Evolutionary conservation across 2,888 invertebrate species (phyloP).

Genomic region (Thera obeliscata): DNA sequence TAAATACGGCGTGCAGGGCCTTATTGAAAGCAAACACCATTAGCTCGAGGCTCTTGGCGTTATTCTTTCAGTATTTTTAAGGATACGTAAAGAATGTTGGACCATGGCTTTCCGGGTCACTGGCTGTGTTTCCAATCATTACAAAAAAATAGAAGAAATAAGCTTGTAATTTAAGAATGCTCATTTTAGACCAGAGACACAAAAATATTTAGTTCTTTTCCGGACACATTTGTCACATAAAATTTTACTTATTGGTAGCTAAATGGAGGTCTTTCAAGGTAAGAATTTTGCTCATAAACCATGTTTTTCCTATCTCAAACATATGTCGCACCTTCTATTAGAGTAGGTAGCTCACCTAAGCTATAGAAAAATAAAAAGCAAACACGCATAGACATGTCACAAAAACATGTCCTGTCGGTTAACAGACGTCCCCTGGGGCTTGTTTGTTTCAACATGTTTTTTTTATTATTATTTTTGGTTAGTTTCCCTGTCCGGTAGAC

Average conservation of each 20-base stretch:
- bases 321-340: neutral
- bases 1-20: slow-evolving; percentile 53
- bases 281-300: no score
- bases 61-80: slow-evolving; percentile 50
- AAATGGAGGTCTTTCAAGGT: no score
- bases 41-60: slow-evolving; percentile 58
- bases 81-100: slow-evolving; percentile 30
- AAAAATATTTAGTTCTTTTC: no score
- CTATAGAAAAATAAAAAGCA: no score
- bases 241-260: no score
- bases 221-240: no score
- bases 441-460: slow-evolving; percentile 43
- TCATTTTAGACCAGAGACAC: no score
- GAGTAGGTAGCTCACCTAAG: neutral
- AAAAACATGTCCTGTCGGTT: slow-evolving; percentile 26
- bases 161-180: no score
- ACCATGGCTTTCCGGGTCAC: slow-evolving; percentile 20
- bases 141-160: no score
- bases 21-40: slow-evolving; percentile 80
- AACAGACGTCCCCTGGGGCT: slow-evolving; percentile 42
- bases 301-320: no score
- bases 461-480: slow-evolving; percentile 42
- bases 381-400: slow-evolving; percentile 27
- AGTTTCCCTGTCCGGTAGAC: slow-evolving; percentile 24
- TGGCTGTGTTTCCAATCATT: neutral